These are phyloP conservation scores for Cataglyphis altisquamis DNA, from an alignment of 2,888 invertebrate species.

Conservation along the genomic window DNA sequence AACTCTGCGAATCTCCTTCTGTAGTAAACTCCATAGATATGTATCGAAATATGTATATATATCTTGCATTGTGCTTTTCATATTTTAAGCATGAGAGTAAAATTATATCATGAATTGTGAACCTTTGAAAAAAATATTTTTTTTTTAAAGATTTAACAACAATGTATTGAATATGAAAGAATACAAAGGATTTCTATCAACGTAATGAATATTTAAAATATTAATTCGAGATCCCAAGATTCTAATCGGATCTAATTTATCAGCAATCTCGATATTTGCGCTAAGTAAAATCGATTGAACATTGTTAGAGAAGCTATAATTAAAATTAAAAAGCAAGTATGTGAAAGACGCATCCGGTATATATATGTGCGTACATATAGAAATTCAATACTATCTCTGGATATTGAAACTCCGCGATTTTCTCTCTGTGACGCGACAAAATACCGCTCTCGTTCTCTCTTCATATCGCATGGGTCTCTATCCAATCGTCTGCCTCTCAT, in stretches of 20 bases:
- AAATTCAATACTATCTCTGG: slow-evolving; percentile 35
- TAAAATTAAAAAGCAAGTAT: slow-evolving; percentile 12
- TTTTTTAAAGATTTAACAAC: background rate
- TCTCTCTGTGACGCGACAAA: slow-evolving; percentile 14
- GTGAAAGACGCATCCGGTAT: background rate
- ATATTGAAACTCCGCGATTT: slow-evolving; percentile 40
- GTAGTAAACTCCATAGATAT: background rate
- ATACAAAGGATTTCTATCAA: background rate
- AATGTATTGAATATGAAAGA: background rate
- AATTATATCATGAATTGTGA: background rate
- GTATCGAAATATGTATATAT: background rate
- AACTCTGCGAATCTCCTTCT: background rate
- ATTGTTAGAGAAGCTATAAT: background rate
- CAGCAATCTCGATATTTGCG: background rate
- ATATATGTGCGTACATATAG: background rate
- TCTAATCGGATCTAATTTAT: background rate
- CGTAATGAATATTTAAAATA: background rate
- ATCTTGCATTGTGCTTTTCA: background rate
- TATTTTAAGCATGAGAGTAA: background rate
- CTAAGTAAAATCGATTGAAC: background rate
- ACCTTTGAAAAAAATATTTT: background rate
- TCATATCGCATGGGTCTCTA: slow-evolving; percentile 9
- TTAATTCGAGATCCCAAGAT: background rate
- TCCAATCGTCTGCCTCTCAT: slow-evolving; percentile 40
- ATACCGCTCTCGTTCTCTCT: slow-evolving; percentile 11